Evolutionary conservation across 2,888 invertebrate genomes (phyloP), one percentile per base, ranked within the genome.

Genomic region (Amblyjoppa proteus): DNA sequence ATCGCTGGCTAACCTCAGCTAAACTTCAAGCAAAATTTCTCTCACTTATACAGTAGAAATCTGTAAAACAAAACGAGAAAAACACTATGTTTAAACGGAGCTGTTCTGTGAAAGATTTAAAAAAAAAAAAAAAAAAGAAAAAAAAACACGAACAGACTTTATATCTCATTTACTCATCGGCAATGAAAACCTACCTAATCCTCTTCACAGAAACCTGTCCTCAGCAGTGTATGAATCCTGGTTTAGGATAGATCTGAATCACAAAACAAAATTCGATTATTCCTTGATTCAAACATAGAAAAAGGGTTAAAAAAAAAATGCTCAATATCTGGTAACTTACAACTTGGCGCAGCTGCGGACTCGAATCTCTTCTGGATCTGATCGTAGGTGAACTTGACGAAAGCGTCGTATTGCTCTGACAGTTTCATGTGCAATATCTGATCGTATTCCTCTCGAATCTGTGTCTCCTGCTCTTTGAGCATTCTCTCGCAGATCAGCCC

Each of bases 351-450:
- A 90, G 93, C 93, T 86, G 92, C 90, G 83, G 93, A 92, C 90
- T 93, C 94, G 83, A 94, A 94, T 94, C 92, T 92, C 88, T 94
- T 97, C 93, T 97, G 97, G 93, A 99, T 97, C 96, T 99, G 99
- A 95, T 99, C 99, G 91, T 98, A 97, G 91, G 99, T 99, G 95
- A 99, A 99, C 95, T 98, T 98, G 87, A 99, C 98, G 95, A 99
- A 99, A 92, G 99, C 98, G 94, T 99, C 99, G 94, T 99, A 99
- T 95, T 99, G 99, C 95, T 99, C 99, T 86, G 99, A 98, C 90
- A 99, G 96, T 95, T 99, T 99, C 94, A 96, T 96, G 94, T 97
- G 97, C 92, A 99, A 96, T 91, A 98, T 98, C 88, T 97, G 96
- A 94, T 99, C 99, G 94, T 99, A 99, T 95, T 99, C 98, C 93